Evolutionary conservation across 1,140 invertebrate species (phyloP).

Genomic region (Anthonomus grandis): DNA sequence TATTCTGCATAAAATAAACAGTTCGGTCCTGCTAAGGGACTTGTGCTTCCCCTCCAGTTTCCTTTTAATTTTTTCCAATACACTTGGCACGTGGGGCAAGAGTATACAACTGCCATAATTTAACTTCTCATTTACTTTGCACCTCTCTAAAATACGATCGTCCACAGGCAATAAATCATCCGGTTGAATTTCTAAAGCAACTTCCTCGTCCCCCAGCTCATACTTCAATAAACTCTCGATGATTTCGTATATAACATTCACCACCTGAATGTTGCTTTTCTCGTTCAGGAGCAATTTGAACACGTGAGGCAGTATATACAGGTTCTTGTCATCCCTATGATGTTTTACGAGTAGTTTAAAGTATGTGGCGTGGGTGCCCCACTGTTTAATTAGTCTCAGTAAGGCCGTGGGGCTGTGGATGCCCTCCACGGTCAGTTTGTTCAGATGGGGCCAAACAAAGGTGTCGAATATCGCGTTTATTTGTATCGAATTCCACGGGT

Average conservation of each 20-base stretch:
- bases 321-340: constrained; percentile 42
- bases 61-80: constrained; percentile 69
- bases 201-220: constrained; percentile 56
- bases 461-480: constrained; percentile 73
- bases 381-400: constrained; percentile 72
- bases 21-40: constrained; percentile 62
- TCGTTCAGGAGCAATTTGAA: constrained; percentile 66
- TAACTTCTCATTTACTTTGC: constrained; percentile 49
- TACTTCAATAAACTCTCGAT: constrained; percentile 74
- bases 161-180: constrained; percentile 42
- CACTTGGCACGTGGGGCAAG: constrained; percentile 66
- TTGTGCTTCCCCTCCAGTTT: constrained; percentile 60
- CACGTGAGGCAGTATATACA: constrained; percentile 62
- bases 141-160: constrained; percentile 32
- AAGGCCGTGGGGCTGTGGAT: constrained; percentile 80
- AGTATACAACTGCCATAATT: constrained; percentile 74
- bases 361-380: constrained; percentile 74
- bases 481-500: constrained; percentile 67
- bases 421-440: constrained; percentile 74
- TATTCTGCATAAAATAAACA: constrained; percentile 75
- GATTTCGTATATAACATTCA: constrained; percentile 71
- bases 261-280: constrained; percentile 64
- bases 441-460: constrained; percentile 76
- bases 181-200: constrained; percentile 43
- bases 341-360: constrained; percentile 68